Evolutionary conservation across 2,888 invertebrate species (phyloP).

Genomic region (Ectemnius continuus): DNA sequence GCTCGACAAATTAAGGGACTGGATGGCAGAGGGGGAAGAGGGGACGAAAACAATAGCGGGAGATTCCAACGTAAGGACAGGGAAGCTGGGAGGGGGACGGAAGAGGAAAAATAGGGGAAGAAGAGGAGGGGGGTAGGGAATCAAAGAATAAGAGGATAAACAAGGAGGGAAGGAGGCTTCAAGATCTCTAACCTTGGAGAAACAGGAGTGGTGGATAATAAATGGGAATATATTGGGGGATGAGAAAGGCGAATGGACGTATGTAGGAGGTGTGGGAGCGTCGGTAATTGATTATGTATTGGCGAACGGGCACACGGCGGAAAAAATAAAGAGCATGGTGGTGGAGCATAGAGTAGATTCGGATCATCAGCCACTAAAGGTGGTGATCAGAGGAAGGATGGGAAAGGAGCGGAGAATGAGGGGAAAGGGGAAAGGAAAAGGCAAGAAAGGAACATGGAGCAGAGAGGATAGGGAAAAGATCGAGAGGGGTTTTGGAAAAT

Average conservation of each 20-base stretch:
- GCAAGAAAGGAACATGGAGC: neutral
- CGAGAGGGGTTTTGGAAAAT: neutral
- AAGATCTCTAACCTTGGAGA: constrained; percentile 31
- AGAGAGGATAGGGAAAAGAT: constrained; percentile 1
- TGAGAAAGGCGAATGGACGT: too few species aligned
- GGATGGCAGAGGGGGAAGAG: too few species aligned
- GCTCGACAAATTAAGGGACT: too few species aligned
- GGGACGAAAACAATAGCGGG: too few species aligned
- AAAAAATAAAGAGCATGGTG: constrained; percentile 12
- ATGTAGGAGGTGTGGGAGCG: neutral
- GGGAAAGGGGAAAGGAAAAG: too few species aligned
- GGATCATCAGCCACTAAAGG: constrained; percentile 17
- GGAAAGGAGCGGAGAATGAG: neutral
- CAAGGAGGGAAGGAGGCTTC: constrained; percentile 26
- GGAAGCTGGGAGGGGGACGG: constrained; percentile 19
- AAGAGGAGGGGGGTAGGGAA: constrained; percentile 1
- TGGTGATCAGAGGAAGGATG: neutral
- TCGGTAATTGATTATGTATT: constrained; percentile 39
- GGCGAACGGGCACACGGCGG: constrained; percentile 11
- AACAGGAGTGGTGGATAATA: constrained; percentile 34
- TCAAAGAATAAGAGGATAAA: neutral
- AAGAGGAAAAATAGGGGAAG: constrained; percentile 1
- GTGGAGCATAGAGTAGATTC: constrained; percentile 28
- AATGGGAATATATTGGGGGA: constrained; percentile 19
- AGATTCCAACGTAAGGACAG: constrained; percentile 36